These are phyloP conservation scores for Naso thynnoides DNA, from an alignment of 2,797 vertebrate species.

Conservation along the genomic window DNA sequence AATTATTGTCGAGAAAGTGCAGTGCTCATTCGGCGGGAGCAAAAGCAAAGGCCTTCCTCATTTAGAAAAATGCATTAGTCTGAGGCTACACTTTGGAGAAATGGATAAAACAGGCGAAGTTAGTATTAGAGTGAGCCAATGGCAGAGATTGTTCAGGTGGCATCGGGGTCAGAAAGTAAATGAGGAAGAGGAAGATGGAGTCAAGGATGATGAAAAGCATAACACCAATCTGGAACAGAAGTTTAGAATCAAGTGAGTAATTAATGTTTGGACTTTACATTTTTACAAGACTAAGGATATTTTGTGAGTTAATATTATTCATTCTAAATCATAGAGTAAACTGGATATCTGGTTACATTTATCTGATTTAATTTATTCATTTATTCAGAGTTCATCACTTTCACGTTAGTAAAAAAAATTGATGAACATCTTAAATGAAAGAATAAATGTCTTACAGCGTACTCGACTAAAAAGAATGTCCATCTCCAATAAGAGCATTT, in stretches of 20 bases:
- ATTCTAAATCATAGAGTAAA: background rate
- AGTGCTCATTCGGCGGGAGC: background rate
- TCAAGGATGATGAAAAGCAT: slow-evolving; percentile 52
- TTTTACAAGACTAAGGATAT: no score
- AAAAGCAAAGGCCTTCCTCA: background rate
- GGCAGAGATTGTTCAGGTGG: slow-evolving; percentile 75
- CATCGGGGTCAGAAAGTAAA: slow-evolving; percentile 64
- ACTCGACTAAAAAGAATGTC: background rate
- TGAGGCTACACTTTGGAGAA: background rate
- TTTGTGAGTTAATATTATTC: no score
- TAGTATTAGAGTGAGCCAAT: slow-evolving; percentile 61
- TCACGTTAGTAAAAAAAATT: background rate
- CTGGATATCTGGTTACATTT: background rate
- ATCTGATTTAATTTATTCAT: background rate
- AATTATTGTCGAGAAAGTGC: background rate
- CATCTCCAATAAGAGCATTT: background rate
- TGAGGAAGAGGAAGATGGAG: slow-evolving; percentile 49
- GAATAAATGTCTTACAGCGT: background rate
- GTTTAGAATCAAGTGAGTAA: slow-evolving; percentile 80
- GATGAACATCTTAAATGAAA: background rate
- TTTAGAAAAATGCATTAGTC: slow-evolving; percentile 15
- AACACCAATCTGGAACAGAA: slow-evolving; percentile 43
- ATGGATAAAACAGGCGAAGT: slow-evolving; percentile 60
- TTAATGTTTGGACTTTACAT: background rate
- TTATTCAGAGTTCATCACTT: background rate